A percentile compares a stretch with the other conserved stretches of the same genome.
phyloP scores from a whole-genome alignment of 2,888 invertebrate genomes.

The Dendrolimus houi region DNA sequence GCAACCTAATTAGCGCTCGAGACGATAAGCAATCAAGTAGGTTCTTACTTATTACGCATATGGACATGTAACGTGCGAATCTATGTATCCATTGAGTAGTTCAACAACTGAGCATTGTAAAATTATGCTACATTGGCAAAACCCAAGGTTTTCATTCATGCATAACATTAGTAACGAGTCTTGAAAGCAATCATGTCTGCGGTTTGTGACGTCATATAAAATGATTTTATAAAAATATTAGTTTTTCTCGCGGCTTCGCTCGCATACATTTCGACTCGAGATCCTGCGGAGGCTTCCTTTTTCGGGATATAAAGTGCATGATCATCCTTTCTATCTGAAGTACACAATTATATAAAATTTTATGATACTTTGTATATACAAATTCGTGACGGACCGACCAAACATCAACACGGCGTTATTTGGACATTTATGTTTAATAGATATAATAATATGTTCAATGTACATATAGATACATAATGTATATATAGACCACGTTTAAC shows the following conservation, averaged over 20 bases:
- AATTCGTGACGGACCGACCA: too few relatives aligned
- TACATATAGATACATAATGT: not conserved
- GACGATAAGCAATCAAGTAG: not conserved
- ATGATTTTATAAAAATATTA: not conserved
- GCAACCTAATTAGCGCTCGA: not conserved
- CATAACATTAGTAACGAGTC: slow-evolving; percentile 32
- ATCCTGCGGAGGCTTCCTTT: too few relatives aligned
- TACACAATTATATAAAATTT: too few relatives aligned
- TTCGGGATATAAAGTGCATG: too few relatives aligned
- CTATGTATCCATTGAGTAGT: not conserved
- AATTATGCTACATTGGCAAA: slow-evolving; percentile 24
- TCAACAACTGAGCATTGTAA: slow-evolving; percentile 1
- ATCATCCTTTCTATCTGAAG: too few relatives aligned
- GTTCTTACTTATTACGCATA: not conserved
- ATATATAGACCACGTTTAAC: slow-evolving; percentile 1
- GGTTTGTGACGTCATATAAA: slow-evolving; percentile 24
- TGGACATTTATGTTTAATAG: not conserved
- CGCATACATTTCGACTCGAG: too few relatives aligned
- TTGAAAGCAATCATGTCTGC: slow-evolving; percentile 47
- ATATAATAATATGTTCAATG: not conserved
- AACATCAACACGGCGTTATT: not conserved
- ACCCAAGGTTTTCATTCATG: slow-evolving; percentile 61
- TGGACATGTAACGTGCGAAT: not conserved
- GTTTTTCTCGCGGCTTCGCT: too few relatives aligned
- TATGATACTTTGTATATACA: too few relatives aligned